These are phyloP conservation scores for Drosophila borealis DNA, from an alignment of 2,888 invertebrate genomes.

Conservation along the genomic window DNA sequence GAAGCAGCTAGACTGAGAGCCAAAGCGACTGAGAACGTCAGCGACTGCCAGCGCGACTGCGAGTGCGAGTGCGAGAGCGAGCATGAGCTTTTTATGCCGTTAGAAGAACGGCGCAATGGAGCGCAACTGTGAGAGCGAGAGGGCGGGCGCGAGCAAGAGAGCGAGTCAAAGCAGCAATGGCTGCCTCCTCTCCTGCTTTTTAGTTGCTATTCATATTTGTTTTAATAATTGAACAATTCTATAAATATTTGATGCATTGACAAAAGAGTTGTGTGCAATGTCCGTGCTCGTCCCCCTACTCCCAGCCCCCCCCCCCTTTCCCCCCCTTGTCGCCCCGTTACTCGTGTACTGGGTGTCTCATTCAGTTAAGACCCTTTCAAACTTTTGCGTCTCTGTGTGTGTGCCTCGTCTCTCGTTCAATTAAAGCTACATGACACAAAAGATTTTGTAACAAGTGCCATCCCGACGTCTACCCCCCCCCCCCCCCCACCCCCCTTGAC, in stretches of 20 bases:
- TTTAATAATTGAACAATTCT: conserved; percentile 74
- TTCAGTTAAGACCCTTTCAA: conserved; percentile 45
- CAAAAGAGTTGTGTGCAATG: conserved; percentile 71
- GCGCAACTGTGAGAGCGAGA: conserved; percentile 8
- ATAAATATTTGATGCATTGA: conserved; percentile 74
- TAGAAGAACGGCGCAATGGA: not conserved
- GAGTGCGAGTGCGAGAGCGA: not conserved
- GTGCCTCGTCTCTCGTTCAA: conserved; percentile 63
- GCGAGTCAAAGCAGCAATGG: conserved; percentile 37
- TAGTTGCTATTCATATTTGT: conserved; percentile 79
- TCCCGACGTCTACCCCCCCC: not conserved
- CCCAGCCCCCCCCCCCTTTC: no score
- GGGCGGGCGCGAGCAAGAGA: not conserved
- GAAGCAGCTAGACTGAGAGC: not conserved
- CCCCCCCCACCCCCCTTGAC: not conserved
- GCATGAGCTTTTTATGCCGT: not conserved
- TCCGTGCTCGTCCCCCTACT: conserved; percentile 9
- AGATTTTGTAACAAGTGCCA: conserved; percentile 60
- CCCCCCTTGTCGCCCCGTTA: not conserved
- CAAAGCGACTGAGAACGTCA: conserved; percentile 3
- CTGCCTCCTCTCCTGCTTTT: conserved; percentile 56
- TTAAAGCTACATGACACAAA: conserved; percentile 68
- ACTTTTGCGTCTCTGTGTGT: conserved; percentile 31
- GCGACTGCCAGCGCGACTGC: not conserved
- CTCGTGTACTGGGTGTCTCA: conserved; percentile 27